Evolutionary conservation across 2,113 vertebrate species (phyloP), one percentile per base, ranked within the genome.

Genomic region (Columba janthina): DNA sequence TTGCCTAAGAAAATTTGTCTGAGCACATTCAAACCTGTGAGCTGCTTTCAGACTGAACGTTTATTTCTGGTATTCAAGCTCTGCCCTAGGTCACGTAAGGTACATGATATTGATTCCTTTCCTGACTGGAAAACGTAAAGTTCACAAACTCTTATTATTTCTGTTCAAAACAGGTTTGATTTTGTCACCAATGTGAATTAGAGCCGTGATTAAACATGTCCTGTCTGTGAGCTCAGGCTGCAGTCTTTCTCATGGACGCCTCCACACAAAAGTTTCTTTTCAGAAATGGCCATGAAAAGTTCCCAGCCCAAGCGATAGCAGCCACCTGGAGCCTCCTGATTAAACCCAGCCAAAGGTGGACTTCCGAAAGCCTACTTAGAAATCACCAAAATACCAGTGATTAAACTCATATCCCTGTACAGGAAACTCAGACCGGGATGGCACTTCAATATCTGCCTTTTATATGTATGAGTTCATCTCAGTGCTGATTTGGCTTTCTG

Each of bases 191-290:
- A 10, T 1, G 1, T 51, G 64, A 88, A n/a, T 77, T 51, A 88
- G 7, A 65, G 24, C 24, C 11, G 2, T 29, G 53, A 61, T 57
- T 82, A 74, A 89, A 67, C 32, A 69, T 60, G 54, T 22, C 70
- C 61, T 24, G 12, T 2, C 66, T 36, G 12, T 44, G 71, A 92
- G 18, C 34, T 67, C 70, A 46, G 77, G 73, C 84, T 87, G 73
- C 56, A 73, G 42, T 8, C 32, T 65, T 85, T 94, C 86, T 86
- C 85, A 71, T 0, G 0, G 3, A 20, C 3, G 5, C 0, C 0
- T 75, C n/a, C 73, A 71, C 31, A 71, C 40, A 81, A 1, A 80
- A 71, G 42, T 28, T n/a, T 77, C 17, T 66, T 91, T 57, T n/a
- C 51, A 93, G 70, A 78, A 85, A 84, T 2, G 25, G 31, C 77